A percentile compares a stretch with the other conserved stretches of the same genome.
These are phyloP conservation scores for Theretra japonica DNA, from an alignment of 2,888 invertebrate genomes.

Conservation along the genomic window DNA sequence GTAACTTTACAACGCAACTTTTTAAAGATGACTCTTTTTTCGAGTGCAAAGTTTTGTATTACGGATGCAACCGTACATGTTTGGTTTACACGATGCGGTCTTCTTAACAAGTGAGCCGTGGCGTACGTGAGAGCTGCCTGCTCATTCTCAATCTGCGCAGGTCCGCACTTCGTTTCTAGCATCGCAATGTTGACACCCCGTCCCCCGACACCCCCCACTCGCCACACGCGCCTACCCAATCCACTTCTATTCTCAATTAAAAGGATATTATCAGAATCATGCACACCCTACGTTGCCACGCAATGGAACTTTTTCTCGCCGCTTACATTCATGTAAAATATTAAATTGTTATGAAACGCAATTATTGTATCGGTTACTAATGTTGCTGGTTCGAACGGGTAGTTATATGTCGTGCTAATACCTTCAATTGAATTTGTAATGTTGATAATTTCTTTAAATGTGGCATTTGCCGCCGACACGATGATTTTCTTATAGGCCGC, in stretches of 20 bases:
- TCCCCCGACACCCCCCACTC: constrained; percentile 15
- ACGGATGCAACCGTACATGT: constrained; percentile 74
- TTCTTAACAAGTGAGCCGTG: constrained; percentile 73
- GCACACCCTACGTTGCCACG: constrained; percentile 35
- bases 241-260: constrained; percentile 72
- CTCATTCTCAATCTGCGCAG: constrained; percentile 64
- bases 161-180: constrained; percentile 57
- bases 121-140: constrained; percentile 63
- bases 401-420: background rate
- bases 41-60: constrained; percentile 73
- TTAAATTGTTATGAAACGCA: background rate
- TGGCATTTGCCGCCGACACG: too few relatives aligned
- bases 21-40: constrained; percentile 71
- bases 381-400: background rate
- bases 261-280: constrained; percentile 73
- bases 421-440: too few relatives aligned
- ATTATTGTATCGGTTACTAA: constrained; percentile 2
- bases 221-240: constrained; percentile 43
- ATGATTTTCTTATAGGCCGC: too few relatives aligned
- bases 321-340: background rate
- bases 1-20: constrained; percentile 44
- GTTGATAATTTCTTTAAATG: too few relatives aligned
- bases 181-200: constrained; percentile 61
- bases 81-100: constrained; percentile 72
- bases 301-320: background rate